Base-by-base conservation (phyloP, 2,113 vertebrate genomes). In the Triplophysa siluroides region DNA sequence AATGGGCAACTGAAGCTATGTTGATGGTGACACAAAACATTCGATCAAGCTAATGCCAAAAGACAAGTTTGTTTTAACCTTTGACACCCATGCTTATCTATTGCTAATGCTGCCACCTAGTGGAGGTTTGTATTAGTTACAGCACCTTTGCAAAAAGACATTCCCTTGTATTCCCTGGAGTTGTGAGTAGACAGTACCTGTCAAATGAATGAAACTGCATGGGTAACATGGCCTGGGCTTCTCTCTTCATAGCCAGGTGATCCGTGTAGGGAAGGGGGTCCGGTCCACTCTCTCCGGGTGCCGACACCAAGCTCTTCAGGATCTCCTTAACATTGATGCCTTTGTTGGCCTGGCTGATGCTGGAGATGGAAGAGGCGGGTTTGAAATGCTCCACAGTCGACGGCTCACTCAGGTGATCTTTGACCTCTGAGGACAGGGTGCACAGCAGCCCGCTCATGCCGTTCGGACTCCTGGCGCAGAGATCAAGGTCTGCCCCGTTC, bases 201-300 rank as follows among this genome's bases (percentile, higher is more conserved):
- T 99, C 97, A 91, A 99, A 99, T 16, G 97, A 99, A 88, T 99
- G 97, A 86, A 96, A 99, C 92, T 98, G 96, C 96, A 98, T 94
- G 47, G 96, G 96, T 80, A 96, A 92, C 88, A 95, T 93, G 72
- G 93, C 89, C 7, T 96, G 95, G 1, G 94, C 89, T 88, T 96
- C 94, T 86, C 94, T 93, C 87, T 95, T 96, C 87, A 95, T 71
- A 2, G 93, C 90, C 60, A 62, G 72, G 63, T 92, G 93, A 79
- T 98, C 97, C 43, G 95, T 94, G 87, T 96, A 96, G 9, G 93
- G 92, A 70, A 95, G 81, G 0, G 94, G 93, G 86, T 98, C 96
- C 0, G 95, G 92, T 4, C 96, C 95, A 60, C 93, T 92, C 78
- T 98, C 96, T 75, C 92, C 86, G 76, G 97, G 97, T 8, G 95